Conservation (phyloP, 2,888 invertebrate genomes). For the Bursaphelenchus okinawaensis region DNA sequence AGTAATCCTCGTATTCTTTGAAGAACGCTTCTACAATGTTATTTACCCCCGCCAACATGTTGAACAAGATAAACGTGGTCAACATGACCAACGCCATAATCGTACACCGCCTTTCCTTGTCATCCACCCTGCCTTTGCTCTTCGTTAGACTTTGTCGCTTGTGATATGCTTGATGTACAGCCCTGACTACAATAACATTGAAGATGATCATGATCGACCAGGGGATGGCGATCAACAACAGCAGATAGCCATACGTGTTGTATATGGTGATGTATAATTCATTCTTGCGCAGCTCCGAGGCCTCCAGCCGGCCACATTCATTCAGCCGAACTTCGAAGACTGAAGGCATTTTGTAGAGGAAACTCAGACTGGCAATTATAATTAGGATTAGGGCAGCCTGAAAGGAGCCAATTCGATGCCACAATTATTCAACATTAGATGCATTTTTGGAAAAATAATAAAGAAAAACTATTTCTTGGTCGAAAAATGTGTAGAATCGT, state of each 20-base stretch:
- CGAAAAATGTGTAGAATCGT: too few relatives aligned
- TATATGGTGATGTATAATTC: constrained; percentile 35
- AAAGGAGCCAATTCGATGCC: too few relatives aligned
- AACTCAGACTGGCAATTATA: constrained; percentile 38
- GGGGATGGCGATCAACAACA: constrained; percentile 42
- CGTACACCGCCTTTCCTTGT: constrained; percentile 46
- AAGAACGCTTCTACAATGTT: constrained; percentile 46
- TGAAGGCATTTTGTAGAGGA: constrained; percentile 45
- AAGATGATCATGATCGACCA: constrained; percentile 49
- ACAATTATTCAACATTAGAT: too few relatives aligned
- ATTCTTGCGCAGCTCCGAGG: constrained; percentile 37
- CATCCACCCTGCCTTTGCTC: constrained; percentile 27
- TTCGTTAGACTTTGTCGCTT: constrained; percentile 8
- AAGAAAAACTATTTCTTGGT: too few relatives aligned
- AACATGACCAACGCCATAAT: constrained; percentile 54
- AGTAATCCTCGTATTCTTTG: constrained; percentile 22
- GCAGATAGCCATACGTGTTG: constrained; percentile 34
- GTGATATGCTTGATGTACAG: constrained; percentile 40
- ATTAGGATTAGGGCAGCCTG: constrained; percentile 33
- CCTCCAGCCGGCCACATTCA: constrained; percentile 41
- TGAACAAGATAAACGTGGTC: constrained; percentile 46
- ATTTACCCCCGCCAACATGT: constrained; percentile 38
- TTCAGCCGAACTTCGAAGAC: constrained; percentile 43
- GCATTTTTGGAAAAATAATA: too few relatives aligned
- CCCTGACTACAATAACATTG: constrained; percentile 43